A percentile compares a stretch with the other conserved stretches of the same genome.
Conservation (phyloP, 2,888 invertebrate genomes). For the Hirudinaria manillensis region DNA sequence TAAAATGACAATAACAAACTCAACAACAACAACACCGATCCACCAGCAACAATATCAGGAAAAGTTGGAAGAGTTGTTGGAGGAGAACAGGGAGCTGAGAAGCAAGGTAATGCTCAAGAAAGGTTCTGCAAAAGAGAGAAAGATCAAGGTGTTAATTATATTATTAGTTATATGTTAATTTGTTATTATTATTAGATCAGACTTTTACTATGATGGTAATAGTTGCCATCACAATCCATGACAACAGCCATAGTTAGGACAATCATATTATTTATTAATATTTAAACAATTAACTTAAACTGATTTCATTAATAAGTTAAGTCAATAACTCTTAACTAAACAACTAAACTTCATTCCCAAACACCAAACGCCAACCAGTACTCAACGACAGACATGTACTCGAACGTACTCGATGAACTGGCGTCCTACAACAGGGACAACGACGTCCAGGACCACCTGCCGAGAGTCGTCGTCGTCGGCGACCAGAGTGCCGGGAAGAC, state of each 20-base stretch:
- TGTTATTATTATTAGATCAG: no score
- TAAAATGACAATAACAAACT: not conserved
- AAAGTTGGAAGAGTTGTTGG: constrained; percentile 87
- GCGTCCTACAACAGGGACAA: constrained; percentile 76
- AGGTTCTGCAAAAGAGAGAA: constrained; percentile 49
- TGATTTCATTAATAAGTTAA: no score
- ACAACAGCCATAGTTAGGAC: no score
- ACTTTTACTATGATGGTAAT: not conserved
- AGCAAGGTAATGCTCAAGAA: constrained; percentile 64
- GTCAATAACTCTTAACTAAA: no score
- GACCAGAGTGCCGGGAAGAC: constrained; percentile 99
- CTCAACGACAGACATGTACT: constrained; percentile 87
- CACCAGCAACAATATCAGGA: constrained; percentile 82
- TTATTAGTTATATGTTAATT: no score
- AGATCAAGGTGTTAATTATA: constrained; percentile 52
- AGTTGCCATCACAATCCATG: no score
- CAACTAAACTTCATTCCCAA: no score
- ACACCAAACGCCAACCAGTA: no score
- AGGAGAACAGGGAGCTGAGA: constrained; percentile 87
- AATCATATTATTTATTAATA: no score
- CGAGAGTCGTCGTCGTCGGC: constrained; percentile 91
- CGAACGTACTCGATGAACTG: constrained; percentile 90
- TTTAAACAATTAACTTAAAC: no score
- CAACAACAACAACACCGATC: constrained; percentile 57
- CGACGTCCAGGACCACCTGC: constrained; percentile 87